Evolutionary conservation across 1,140 invertebrate genomes (phyloP), one percentile per base, ranked within the genome.

Genomic region (Papilio helenus): DNA sequence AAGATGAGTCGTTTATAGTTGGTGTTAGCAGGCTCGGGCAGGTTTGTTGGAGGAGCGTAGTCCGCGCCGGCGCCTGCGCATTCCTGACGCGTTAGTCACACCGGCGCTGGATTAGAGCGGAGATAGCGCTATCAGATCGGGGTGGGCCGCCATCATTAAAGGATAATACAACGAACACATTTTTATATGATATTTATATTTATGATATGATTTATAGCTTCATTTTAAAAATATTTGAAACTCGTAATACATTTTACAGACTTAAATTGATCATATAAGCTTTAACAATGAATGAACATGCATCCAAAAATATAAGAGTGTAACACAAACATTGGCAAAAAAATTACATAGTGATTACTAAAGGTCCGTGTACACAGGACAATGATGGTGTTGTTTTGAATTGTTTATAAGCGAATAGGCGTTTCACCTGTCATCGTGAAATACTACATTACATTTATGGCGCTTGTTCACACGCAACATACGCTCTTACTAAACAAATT

Each of bases 111-210:
- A 85, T 84, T 84, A 84, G 83, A 77, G 79, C 81, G 71, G 81
- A 82, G 83, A 86, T 89, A 83, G 84, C 86, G 88, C 85, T 91
- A 91, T 91, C 89, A 81, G 68, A 79, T 65, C 81, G 81, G 81
- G 83, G 84, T 83, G 79, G 79, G 79, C 82, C 79, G 68, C 82
- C 84, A 85, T 90, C 89, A 91, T 90, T 90, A 87, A 80, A 84
- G 81, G 42, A 74, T 74, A 46, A 46, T 74, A 26, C 20, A 46
- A n/a, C 42, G 72, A n/a, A 72, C 39, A 72, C 68, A 39, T 72
- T 68, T 72, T 72, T 44, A 16, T 44, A 72, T 34, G 7, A 44
- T 42, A 34, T 72, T n/a, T 72, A 10, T 42, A 72, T 72, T 42
- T 68, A 34, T 23, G 18, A 65, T 65, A 65, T 18, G 12, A 68